Conservation (phyloP, 1,140 invertebrate species). For the Leptinotarsa undecemlineata region DNA sequence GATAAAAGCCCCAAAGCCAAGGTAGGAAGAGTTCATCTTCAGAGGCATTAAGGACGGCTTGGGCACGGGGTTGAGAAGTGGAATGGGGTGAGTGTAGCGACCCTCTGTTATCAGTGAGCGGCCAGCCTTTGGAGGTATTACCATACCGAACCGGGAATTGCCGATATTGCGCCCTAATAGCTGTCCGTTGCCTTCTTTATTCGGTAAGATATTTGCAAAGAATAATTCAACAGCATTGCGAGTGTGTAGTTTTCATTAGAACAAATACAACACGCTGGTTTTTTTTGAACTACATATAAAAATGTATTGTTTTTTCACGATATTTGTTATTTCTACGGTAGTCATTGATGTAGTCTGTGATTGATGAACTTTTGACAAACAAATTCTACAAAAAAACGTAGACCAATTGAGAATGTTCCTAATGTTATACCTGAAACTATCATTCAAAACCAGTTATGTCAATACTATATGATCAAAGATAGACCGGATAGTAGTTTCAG, state of each 20-base stretch:
- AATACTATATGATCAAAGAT: too few species aligned
- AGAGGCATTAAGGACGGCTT: conserved; percentile 21
- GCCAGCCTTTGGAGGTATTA: conserved; percentile 54
- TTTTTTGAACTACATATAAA: background rate
- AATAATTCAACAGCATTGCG: conserved; percentile 7
- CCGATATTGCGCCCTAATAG: conserved; percentile 45
- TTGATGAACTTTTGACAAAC: too few species aligned
- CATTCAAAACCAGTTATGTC: too few species aligned
- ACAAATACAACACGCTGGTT: background rate
- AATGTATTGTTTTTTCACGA: background rate
- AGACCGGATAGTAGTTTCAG: too few species aligned
- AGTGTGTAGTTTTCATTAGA: too few species aligned
- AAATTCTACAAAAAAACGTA: too few species aligned
- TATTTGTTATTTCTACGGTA: background rate
- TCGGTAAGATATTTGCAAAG: conserved; percentile 7
- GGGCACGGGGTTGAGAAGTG: conserved; percentile 29
- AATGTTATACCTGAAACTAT: too few species aligned
- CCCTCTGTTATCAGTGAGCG: conserved; percentile 56
- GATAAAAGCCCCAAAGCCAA: conserved; percentile 20
- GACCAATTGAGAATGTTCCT: too few species aligned
- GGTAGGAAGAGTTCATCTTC: conserved; percentile 18
- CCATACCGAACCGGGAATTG: conserved; percentile 53
- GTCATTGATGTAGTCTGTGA: background rate
- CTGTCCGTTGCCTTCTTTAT: conserved; percentile 30
- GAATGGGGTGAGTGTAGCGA: conserved; percentile 38